A percentile compares a stretch with the other conserved stretches of the same genome.
phyloP scores from a whole-genome alignment of 1,140 invertebrate species.

The Neotoxoptera formosana region DNA sequence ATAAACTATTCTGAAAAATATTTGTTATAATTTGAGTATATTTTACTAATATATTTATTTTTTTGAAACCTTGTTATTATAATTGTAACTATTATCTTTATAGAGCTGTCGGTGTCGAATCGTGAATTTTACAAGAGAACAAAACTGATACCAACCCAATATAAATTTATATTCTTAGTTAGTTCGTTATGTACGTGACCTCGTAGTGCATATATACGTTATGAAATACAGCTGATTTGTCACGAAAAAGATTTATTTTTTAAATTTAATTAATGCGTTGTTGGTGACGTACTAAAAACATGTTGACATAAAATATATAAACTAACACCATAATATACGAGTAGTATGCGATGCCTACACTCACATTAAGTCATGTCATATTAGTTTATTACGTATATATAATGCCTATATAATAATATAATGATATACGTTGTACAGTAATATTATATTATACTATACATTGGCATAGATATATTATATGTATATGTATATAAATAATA shows the following conservation, averaged over 20 bases:
- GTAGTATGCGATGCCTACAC: neutral
- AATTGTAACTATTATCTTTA: neutral
- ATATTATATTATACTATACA: neutral
- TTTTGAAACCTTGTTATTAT: neutral
- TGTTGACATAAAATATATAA: neutral
- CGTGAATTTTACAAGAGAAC: no score
- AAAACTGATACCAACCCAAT: no score
- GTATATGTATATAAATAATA: neutral
- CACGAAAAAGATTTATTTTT: neutral
- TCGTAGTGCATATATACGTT: neutral
- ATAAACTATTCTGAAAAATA: no score
- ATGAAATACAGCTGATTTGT: neutral
- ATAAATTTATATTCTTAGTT: neutral
- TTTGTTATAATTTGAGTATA: no score
- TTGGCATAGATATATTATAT: no score
- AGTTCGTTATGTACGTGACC: neutral
- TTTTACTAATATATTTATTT: neutral
- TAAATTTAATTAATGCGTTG: neutral
- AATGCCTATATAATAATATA: neutral
- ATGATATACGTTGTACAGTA: neutral
- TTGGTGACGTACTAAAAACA: neutral
- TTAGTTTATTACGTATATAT: neutral
- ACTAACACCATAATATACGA: neutral
- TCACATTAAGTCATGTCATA: neutral
- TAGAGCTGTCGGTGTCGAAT: neutral